A percentile compares a stretch with the other conserved stretches of the same genome.
Evolutionary conservation across 2,113 vertebrate genomes (phyloP).

Genomic region (Aptenodytes forsteri): DNA sequence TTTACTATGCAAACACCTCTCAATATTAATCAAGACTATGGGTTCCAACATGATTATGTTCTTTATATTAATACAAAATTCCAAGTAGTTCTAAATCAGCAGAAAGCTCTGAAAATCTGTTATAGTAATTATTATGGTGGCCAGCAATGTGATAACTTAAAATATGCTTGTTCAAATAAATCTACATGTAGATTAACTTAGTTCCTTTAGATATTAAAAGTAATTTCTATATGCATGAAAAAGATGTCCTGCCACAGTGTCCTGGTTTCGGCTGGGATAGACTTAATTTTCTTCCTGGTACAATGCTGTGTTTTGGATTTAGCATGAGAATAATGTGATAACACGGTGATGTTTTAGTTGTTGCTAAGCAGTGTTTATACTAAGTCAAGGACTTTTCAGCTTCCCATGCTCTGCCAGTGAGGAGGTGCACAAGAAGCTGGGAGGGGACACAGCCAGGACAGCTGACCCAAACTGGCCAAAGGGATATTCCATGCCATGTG

Average conservation of each 20-base stretch:
- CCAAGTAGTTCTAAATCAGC: neutral
- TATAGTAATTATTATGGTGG: neutral
- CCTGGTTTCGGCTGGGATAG: too few species aligned
- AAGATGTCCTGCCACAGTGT: neutral
- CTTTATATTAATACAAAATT: neutral
- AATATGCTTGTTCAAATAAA: neutral
- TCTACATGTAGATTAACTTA: neutral
- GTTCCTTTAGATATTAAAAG: neutral
- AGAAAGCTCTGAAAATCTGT: neutral
- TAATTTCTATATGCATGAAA: neutral
- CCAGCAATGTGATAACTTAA: neutral
- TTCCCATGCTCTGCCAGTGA: too few species aligned
- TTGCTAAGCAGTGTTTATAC: too few species aligned
- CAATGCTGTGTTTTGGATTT: too few species aligned
- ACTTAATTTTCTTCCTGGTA: too few species aligned
- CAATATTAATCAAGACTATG: neutral
- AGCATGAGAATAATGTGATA: too few species aligned
- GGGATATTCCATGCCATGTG: too few species aligned
- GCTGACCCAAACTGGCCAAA: too few species aligned
- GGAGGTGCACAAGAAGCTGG: too few species aligned
- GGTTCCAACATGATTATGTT: neutral
- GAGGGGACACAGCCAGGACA: too few species aligned
- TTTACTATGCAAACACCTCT: constrained; percentile 9
- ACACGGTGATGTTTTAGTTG: too few species aligned
- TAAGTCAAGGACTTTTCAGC: too few species aligned